Base-by-base conservation (phyloP, 2,797 vertebrate species). In the Corythornis leucogaster region DNA sequence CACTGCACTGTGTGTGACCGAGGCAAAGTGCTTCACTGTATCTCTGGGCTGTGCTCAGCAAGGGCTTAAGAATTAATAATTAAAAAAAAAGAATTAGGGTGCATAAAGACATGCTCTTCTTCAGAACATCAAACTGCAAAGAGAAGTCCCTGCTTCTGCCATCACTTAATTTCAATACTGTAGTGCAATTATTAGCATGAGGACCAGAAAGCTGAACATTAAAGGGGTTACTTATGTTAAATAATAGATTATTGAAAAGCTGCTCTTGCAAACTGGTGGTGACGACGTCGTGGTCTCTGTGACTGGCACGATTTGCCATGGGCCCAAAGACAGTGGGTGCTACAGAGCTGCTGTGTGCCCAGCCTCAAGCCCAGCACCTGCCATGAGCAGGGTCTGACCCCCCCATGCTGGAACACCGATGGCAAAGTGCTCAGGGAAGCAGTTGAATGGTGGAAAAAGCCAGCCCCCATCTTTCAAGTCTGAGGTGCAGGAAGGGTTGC, bases 271-370 rank as follows among this genome's bases (percentile, higher is more conserved):
- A 55, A 14, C 18, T 24, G 46, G 22, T 28, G 53, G 45, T 46
- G 50, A 66, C 1, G 1, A 31, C 1, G 0, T 10, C 12, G 3
- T 1, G 6, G 64, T 24, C 17, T 33, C 51, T 64, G 51, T 4
- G 2, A 22, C 40, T 6, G 19, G 9, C 28, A 18, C 0, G 1
- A 12, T 25, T 43, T 51, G 22, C 26, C 2, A 2, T 5, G 12
- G 35, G 70, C 57, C 78, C 5, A 2, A 16, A 35, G 1, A 19
- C 35, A 14, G 5, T 0, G 2, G 11, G 26, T 30, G 59, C 48
- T 26, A 43, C 55, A n/a, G 38, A 33, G 4, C 0, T 2, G 21
- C 51, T 1, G 0, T 33, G 10, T 1, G 2, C 11, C 15, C 6
- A 20, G 16, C 54, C 73, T 73, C 1, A 0, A 9, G n/a, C n/a